Evolutionary conservation across 2,797 vertebrate genomes (phyloP), one percentile per base, ranked within the genome.

Genomic region (Chaunax sp.): DNA sequence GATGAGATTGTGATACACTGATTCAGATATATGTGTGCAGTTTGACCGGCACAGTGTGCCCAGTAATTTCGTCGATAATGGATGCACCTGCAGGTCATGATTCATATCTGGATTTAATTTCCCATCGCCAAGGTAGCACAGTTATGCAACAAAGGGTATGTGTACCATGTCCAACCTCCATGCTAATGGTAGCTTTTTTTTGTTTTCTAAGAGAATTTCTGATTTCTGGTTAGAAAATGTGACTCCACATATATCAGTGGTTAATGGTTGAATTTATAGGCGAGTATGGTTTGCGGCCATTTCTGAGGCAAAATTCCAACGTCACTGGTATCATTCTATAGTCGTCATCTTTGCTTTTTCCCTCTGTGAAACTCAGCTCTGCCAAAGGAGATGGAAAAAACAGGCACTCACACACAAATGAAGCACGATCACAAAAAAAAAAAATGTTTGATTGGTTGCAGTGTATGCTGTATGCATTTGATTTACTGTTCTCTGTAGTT

Each of bases 291-390:
- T 77, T 20, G 2, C 30, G 50, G 60, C 47, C 18, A 38, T 61
- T 66, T 68, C 38, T 38, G 9, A 11, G 3, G 22, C 58, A 64
- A 26, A 52, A 56, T n/a, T 25, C 13, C 19, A 11, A 13, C 0
- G 7, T 44, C 14, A 37, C 23, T 16, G 49, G 8, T 26, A 53
- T 43, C 49, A 44, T 43, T 49, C n/a, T 20, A 38, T 33, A n/a
- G n/a, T n/a, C n/a, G n/a, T n/a, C n/a, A n/a, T n/a, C n/a, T n/a
- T n/a, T n/a, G n/a, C n/a, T n/a, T n/a, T n/a, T n/a, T n/a, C n/a
- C n/a, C n/a, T n/a, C n/a, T n/a, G n/a, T n/a, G n/a, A 72, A 78
- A 66, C 16, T 23, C n/a, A 15, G 12, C 52, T 43, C 59, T 64
- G 70, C 72, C 70, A 45, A 45, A 30, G 47, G 68, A 64, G 64